Base-by-base conservation (phyloP, 1,140 invertebrate species). In the Triops longicaudatus region DNA sequence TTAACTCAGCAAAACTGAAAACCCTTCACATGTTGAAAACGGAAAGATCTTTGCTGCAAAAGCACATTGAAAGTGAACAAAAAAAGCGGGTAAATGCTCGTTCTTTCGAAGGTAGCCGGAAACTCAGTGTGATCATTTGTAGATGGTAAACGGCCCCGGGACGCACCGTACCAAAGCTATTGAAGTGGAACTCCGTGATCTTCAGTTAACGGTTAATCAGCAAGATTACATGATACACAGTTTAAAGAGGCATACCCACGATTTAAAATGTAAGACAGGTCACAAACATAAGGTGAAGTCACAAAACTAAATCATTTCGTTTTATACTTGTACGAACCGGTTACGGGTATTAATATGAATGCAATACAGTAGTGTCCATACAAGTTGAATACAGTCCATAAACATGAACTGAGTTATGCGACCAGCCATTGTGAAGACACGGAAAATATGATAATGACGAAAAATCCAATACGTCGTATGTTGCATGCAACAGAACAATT, bases 1-100 rank as follows among this genome's bases (percentile, higher is more conserved):
- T 63, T 14, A 63, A 63, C 50, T 63, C 50, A 63, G 50, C 50
- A 63, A 63, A 63, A 63, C 50, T 63, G 50, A 63, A 63, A 63
- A 63, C 50, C 17, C 50, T 63, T 63, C 50, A 63, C 50, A 17
- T 63, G 5, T 3, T 63, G 50, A 63, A 63, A 22, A 63, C 0
- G 50, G 50, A 63, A 22, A 63, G 22, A 63, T n/a, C 22, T n/a
- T 17, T n/a, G 50, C 50, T 63, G 50, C 50, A 63, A 63, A 63
- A 63, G 50, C 50, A 63, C 50, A 63, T 63, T 63, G 50, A 63
- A 63, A 17, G 14, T 17, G 17, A 63, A 3, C 50, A 17, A 9
- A 17, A 63, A 63, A 17, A 63, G 50, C 50, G 50, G 50, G 50
- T 63, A 63, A 63, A 9, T 63, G 22, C 14, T 63, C 14, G 2